Evolutionary conservation across 1,140 invertebrate species (phyloP), one percentile per base, ranked within the genome.

Genomic region (Chironomus striatipennis): DNA sequence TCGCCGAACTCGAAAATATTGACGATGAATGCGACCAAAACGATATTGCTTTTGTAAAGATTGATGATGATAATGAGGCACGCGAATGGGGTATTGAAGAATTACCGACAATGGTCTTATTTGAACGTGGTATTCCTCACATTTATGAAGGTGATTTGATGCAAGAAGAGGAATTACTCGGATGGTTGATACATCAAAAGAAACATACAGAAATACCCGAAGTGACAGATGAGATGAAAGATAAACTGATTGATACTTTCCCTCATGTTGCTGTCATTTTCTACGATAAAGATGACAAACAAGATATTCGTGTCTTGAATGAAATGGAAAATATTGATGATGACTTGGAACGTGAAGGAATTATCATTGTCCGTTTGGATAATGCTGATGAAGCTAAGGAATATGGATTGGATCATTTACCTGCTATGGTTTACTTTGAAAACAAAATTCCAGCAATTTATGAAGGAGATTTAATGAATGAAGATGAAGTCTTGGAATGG

Each of bases 271-370:
- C 93, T 74, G 94, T 95, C 77, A 86, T 94, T 76, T 94, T 94
- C 80, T 94, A 96, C 83, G 93, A 96, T 79, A 95, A 94, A 83
- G 91, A 94, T 73, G 92, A 94, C 77, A 93, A 93, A 81, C 90
- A 94, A 83, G 92, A 95, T 79, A 93, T 95, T 76, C 85, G 93
- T 78, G 90, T 96, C 67, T 80, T 96, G 10, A 94, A 94, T 81
- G 93, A 96, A 83, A 78, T 96, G 76, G 94, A 96, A 81, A 96
- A 96, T 79, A 96, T 96, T 78, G 94, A 97, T 78, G 94, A 96
- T 83, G 94, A 96, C 77, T 83, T 94, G 24, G 93, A 96, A 82
- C 92, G 93, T 81, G 91, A 95, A 85, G 93, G 89, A 0, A 95
- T 97, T 75, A 90, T 94, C 4, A 95, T 97, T 76, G 91, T 97